Base-by-base conservation (phyloP, 2,113 vertebrate species). In the Protobothrops mucrosquamatus region DNA sequence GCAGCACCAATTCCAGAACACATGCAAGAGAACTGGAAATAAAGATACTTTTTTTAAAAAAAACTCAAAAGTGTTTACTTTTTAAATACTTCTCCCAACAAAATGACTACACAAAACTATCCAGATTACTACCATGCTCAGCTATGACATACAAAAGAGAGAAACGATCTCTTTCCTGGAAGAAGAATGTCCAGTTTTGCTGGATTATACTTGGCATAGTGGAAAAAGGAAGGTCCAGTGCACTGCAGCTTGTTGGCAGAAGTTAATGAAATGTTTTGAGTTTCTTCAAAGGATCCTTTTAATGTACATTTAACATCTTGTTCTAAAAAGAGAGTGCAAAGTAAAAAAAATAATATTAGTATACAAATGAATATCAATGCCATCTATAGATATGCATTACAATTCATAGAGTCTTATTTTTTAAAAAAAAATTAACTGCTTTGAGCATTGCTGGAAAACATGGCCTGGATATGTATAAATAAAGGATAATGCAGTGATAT, bases 281-380 rank as follows among this genome's bases (percentile, higher is more conserved):
- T 96, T 56, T 97, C 97, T 96, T 98, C 97, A 89, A 97, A 98
- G 69, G 98, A 98, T 56, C 98, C 98, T 10, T 89, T 96, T 93
- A 99, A 97, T 69, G 95, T 97, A 95, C 98, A 96, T 1, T 93
- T 94, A 59, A 98, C 93, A 46, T 96, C 92, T 6, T 95, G 95
- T 92, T 54, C 98, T 98, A 96, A 90, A 93, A 93, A 92, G 95
- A 94, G 54, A 92, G 89, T 89, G 93, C 22, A 95, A 0, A 3
- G 22, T 87, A 93, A 94, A 52, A 52, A 87, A 87, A 20, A 90
- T 2, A 85, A 15, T 3, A 23, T 94, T 93, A 94, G 3, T 93
- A 85, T 4, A 0, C 64, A 56, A 55, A 5, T 61, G 90, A 91
- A 12, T 43, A 20, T 10, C 2, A 48, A 92, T 12, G 22, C 39